Percentiles rank a stretch among this genome's conserved stretches.
phyloP scores from a whole-genome alignment of 1,140 invertebrate species.

The Ips nitidus region DNA sequence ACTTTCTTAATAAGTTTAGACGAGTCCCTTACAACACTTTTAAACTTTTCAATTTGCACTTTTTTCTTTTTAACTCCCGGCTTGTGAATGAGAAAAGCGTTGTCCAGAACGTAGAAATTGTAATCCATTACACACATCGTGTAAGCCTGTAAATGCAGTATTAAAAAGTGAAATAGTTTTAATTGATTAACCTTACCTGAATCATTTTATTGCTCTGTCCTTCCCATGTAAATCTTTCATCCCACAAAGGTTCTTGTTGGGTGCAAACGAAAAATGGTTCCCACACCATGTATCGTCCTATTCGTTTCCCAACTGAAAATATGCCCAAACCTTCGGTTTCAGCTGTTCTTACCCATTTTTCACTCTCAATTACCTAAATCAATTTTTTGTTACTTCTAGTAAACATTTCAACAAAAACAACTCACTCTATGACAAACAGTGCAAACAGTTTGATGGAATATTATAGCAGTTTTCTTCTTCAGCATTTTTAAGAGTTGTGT shows the following conservation, averaged over 20 bases:
- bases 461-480: slow-evolving; percentile 52
- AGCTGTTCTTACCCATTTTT: slow-evolving; percentile 45
- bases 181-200: slow-evolving; percentile 51
- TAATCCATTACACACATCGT: slow-evolving; percentile 82
- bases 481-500: slow-evolving; percentile 53
- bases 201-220: slow-evolving; percentile 65
- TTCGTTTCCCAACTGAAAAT: slow-evolving; percentile 50
- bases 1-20: slow-evolving; percentile 19
- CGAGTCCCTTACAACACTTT: slow-evolving; percentile 13
- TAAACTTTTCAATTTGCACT: slow-evolving; percentile 33
- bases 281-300: slow-evolving; percentile 55
- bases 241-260: slow-evolving; percentile 61
- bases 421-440: slow-evolving; percentile 59
- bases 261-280: slow-evolving; percentile 65
- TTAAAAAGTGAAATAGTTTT: neutral
- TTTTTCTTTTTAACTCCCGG: slow-evolving; percentile 71
- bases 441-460: slow-evolving; percentile 60
- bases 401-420: neutral
- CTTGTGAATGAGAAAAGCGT: slow-evolving; percentile 83
- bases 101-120: slow-evolving; percentile 85
- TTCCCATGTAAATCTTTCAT: slow-evolving; percentile 63
- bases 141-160: slow-evolving; percentile 65
- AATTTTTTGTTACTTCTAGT: neutral
- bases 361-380: slow-evolving; percentile 23
- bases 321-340: slow-evolving; percentile 41